Conservation (phyloP, 1,140 invertebrate genomes). For the Probaryconus sp. region DNA sequence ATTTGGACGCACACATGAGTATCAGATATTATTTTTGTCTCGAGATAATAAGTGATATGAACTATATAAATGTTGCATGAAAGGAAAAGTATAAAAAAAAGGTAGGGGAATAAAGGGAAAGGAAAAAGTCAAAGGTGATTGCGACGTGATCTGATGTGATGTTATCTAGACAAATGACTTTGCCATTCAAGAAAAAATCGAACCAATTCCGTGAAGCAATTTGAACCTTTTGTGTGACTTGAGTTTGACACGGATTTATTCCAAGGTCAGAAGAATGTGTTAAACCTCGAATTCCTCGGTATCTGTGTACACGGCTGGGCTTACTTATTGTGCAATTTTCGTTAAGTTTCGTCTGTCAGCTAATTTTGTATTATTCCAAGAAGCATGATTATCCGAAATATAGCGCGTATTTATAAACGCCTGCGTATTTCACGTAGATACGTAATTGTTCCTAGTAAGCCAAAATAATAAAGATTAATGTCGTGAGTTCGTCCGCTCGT, state of each 20-base stretch:
- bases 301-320: constrained; percentile 8
- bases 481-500: constrained; percentile 47
- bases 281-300: constrained; percentile 41
- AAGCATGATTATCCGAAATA: constrained; percentile 60
- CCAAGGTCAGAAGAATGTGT: constrained; percentile 51
- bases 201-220: constrained; percentile 26
- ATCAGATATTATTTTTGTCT: too few relatives aligned
- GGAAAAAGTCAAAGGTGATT: too few relatives aligned
- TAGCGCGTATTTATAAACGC: constrained; percentile 57
- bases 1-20: too few relatives aligned
- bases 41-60: too few relatives aligned
- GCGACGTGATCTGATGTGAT: too few relatives aligned
- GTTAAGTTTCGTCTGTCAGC: constrained; percentile 52
- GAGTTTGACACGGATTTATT: constrained; percentile 50
- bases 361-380: constrained; percentile 59
- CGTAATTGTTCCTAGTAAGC: constrained; percentile 54
- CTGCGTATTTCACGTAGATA: constrained; percentile 49
- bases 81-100: too few relatives aligned
- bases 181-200: constrained; percentile 15
- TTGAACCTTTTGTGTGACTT: background rate
- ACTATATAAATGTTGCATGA: constrained; percentile 41
- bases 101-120: too few relatives aligned
- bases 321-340: constrained; percentile 59
- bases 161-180: constrained; percentile 39
- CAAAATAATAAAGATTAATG: constrained; percentile 46